Evolutionary conservation across 2,113 vertebrate species (phyloP), one percentile per base, ranked within the genome.

Genomic region (Neolamprologus variostigma): DNA sequence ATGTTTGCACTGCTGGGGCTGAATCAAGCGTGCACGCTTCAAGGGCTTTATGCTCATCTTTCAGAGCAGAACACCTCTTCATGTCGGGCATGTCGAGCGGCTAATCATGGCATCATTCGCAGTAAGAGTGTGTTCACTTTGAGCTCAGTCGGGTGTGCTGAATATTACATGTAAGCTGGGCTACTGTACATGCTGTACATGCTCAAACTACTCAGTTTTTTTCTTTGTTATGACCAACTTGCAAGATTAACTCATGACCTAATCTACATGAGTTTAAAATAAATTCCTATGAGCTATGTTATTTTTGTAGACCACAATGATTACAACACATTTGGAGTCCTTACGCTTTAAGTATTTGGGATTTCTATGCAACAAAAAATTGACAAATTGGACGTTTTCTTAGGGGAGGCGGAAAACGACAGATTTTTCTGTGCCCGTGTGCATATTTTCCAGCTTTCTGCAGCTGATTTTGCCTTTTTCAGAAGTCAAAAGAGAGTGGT

Each of bases 141-240:
- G 54, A 86, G 84, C 91, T 91, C 89, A 73, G 89, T 89, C 53
- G 81, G 84, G 89, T 87, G 73, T 40, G 83, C 53, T 93, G 66
- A 92, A 94, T 92, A 90, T 92, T 91, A 89, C 90, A 94, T 94
- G 89, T 3, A 31, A 66, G 71, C 88, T 14, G 73, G 2, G 37
- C 63, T 73, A 68, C 61, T 68, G 61, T 68, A 61, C 86, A 83
- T 16, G 63, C 79, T 83, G 61, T 66, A 59, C 76, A 86, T 5
- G 53, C 81, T 83, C 78, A 16, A 81, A 51, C 5, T n/a, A 31
- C 26, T 85, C 45, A 14, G 26, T 19, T 80, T 14, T 14, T 59
- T 66, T 16, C 14, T n/a, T 76, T 76, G 17, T 50, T 19, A 21
- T n/a, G 40, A 84, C 45, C 47, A 83, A 12, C 63, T 40, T n/a